phyloP scores from a whole-genome alignment of 1,140 invertebrate genomes.

The Bilobella aurantiaca region DNA sequence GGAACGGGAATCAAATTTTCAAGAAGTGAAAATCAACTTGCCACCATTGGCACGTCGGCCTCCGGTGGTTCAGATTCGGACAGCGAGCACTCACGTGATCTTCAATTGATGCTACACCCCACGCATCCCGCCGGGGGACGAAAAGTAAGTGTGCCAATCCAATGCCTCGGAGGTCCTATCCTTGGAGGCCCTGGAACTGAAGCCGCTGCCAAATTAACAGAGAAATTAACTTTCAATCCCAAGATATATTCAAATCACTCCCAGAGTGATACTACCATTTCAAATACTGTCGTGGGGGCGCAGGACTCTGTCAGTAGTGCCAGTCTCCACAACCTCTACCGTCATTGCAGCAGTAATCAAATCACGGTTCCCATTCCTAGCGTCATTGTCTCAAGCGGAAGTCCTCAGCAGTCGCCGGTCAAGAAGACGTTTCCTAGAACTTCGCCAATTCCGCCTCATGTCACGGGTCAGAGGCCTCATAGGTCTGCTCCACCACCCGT shows the following conservation, averaged over 20 bases:
- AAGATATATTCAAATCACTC: slow-evolving; percentile 24
- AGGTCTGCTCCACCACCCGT: slow-evolving; percentile 15
- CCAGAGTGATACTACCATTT: slow-evolving; percentile 30
- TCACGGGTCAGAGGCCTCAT: background rate
- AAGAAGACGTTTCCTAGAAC: background rate
- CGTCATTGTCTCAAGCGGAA: slow-evolving; percentile 6
- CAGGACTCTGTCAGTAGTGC: slow-evolving; percentile 2
- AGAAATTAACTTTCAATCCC: slow-evolving; percentile 21
- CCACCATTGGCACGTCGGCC: background rate
- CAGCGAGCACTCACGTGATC: background rate
- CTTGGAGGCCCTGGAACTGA: background rate
- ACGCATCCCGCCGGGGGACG: slow-evolving; percentile 1
- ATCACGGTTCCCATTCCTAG: slow-evolving; percentile 14
- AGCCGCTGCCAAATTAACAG: background rate
- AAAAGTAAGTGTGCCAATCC: slow-evolving; percentile 19
- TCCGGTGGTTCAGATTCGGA: background rate
- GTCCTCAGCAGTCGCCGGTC: background rate
- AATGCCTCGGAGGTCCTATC: background rate
- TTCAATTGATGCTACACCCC: background rate
- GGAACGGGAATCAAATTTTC: slow-evolving; percentile 15
- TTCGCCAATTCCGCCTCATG: background rate
- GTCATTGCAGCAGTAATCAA: background rate
- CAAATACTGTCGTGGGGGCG: background rate
- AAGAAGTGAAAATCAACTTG: slow-evolving; percentile 21
- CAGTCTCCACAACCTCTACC: slow-evolving; percentile 19